Evolutionary conservation across 2,113 vertebrate genomes (phyloP).

Genomic region (Hystrix brachyura): DNA sequence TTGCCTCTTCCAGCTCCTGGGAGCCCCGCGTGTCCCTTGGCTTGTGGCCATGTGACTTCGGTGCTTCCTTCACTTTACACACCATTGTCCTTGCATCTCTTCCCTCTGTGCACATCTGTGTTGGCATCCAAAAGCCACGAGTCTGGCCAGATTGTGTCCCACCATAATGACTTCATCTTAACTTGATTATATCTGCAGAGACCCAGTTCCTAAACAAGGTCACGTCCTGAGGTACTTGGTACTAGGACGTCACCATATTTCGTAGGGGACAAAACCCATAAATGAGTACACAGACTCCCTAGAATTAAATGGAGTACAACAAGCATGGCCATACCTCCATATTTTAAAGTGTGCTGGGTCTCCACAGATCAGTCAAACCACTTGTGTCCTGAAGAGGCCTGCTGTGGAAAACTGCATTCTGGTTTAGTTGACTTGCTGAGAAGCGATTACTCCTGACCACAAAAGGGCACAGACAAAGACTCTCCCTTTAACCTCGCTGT

Average conservation of each 20-base stretch:
- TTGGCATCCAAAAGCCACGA: background rate
- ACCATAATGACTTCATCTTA: background rate
- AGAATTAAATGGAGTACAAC: background rate
- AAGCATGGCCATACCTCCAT: background rate
- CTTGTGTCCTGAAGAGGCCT: background rate
- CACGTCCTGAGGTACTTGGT: background rate
- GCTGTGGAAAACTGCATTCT: background rate
- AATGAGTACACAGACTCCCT: background rate
- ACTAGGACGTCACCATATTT: background rate
- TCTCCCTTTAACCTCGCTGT: background rate
- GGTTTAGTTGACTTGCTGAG: background rate
- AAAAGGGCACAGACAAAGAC: background rate
- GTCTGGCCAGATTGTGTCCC: background rate
- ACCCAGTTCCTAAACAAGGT: conserved; percentile 32
- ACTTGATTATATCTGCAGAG: background rate
- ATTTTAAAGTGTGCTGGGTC: background rate
- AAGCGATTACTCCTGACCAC: background rate
- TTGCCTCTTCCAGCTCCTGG: background rate
- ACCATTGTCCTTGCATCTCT: background rate
- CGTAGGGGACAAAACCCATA: background rate
- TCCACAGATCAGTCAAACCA: background rate
- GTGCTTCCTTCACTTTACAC: background rate
- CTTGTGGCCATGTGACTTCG: background rate
- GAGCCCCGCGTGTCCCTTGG: background rate
- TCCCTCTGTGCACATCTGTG: background rate